Evolutionary conservation across 2,888 invertebrate genomes (phyloP).

Genomic region (Ichneumoninae sp.): DNA sequence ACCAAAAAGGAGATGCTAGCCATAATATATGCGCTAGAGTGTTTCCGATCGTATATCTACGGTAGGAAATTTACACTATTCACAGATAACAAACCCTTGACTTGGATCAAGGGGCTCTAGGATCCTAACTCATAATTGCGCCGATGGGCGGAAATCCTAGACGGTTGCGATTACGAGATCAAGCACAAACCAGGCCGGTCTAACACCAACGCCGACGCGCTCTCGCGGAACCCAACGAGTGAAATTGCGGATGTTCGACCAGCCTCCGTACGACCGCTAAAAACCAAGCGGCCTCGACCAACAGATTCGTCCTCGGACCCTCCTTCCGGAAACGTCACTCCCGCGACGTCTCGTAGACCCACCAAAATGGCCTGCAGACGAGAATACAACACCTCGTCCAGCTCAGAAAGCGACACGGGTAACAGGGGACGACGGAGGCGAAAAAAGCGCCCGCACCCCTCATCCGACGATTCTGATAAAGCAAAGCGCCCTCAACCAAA

Average conservation of each 20-base stretch:
- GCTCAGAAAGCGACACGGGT: background rate
- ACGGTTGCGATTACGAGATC: constrained; percentile 15
- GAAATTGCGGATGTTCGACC: too few relatives aligned
- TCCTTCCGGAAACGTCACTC: too few relatives aligned
- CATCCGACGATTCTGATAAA: background rate
- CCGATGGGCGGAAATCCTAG: too few relatives aligned
- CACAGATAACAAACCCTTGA: too few relatives aligned
- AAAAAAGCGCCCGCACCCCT: background rate
- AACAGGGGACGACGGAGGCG: background rate
- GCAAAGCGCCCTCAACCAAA: background rate
- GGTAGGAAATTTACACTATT: too few relatives aligned
- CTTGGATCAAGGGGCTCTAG: too few relatives aligned
- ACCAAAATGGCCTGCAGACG: too few relatives aligned
- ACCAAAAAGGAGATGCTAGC: constrained; percentile 68
- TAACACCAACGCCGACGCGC: too few relatives aligned
- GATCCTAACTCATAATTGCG: too few relatives aligned
- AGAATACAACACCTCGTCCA: background rate
- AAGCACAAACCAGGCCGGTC: constrained; percentile 42
- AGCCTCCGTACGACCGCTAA: background rate
- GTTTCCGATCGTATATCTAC: too few relatives aligned
- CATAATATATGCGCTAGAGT: constrained; percentile 74
- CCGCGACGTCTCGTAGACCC: too few relatives aligned
- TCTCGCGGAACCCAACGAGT: constrained; percentile 17
- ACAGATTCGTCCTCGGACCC: too few relatives aligned
- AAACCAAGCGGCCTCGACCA: background rate